Percentiles rank a stretch among this genome's conserved stretches.
Evolutionary conservation across 2,113 vertebrate genomes (phyloP).

Genomic region (Crotophaga sulcirostris): DNA sequence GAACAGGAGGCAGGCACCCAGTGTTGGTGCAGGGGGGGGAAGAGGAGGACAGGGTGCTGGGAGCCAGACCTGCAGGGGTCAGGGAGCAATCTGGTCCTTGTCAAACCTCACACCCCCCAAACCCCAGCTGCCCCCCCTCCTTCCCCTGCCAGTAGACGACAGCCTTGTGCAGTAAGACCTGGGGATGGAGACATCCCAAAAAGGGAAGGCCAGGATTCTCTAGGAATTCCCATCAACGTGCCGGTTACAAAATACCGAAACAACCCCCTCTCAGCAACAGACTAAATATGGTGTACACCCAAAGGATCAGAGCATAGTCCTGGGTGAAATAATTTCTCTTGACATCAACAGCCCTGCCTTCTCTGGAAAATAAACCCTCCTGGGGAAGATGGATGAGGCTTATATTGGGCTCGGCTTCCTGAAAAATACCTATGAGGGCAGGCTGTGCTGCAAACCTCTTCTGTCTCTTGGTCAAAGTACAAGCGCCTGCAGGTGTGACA

Average conservation of each 20-base stretch:
- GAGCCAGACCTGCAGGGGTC: slow-evolving; percentile 15
- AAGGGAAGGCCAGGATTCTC: slow-evolving; percentile 79
- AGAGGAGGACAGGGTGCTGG: not conserved
- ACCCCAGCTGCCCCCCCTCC: slow-evolving; percentile 6
- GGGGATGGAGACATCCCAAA: slow-evolving; percentile 79
- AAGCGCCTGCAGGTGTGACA: not conserved
- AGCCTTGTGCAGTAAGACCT: slow-evolving; percentile 39
- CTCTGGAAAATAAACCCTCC: slow-evolving; percentile 40
- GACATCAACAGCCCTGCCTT: slow-evolving; percentile 44
- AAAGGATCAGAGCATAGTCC: slow-evolving; percentile 46
- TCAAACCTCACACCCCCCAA: slow-evolving; percentile 25
- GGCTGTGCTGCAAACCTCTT: not conserved
- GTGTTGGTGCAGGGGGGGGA: not conserved
- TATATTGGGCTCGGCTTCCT: not conserved
- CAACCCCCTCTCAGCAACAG: slow-evolving; percentile 78
- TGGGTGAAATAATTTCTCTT: slow-evolving; percentile 42
- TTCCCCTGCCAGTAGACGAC: not conserved
- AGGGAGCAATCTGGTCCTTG: slow-evolving; percentile 70
- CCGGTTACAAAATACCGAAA: slow-evolving; percentile 80
- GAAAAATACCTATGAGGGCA: not conserved
- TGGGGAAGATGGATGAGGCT: not conserved
- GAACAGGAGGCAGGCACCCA: not conserved
- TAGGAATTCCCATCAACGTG: slow-evolving; percentile 81
- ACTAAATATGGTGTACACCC: slow-evolving; percentile 95
- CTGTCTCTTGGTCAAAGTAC: not conserved